Base-by-base conservation (phyloP, 2,797 vertebrate species). In the Myiotriccus ornatus region DNA sequence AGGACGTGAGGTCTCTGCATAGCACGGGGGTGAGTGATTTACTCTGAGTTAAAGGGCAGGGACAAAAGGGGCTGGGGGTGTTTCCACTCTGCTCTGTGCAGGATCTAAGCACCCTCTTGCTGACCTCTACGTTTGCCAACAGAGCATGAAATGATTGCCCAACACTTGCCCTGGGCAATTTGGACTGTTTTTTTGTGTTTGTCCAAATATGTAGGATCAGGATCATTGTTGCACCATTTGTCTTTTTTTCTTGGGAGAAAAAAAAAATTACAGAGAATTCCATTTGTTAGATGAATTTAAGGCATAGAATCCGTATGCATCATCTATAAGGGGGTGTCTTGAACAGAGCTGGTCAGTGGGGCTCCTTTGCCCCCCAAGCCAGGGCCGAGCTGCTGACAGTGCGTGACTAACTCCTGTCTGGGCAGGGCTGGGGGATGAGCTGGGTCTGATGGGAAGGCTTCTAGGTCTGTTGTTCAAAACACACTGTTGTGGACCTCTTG, bases 401-500 rank as follows among this genome's bases (percentile, higher is more conserved):
- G 14, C 49, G 7, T 39, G 80, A 35, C 20, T 25, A 55, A 77
- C 0, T 1, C 27, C 35, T 34, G 37, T 50, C 63, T 13, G 14
- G 52, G 56, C 35, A 71, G 79, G 62, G 35, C 57, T 44, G 44
- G 44, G 82, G 44, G n/a, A 35, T 75, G n/a, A 82, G 22, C n/a
- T 5, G 6, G 24, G 5, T 71, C 65, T 87, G 56, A n/a, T 2
- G 8, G 60, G 32, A 15, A 75, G 22, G 25, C 19, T 63, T 81
- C 41, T 15, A 27, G 4, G 5, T 65, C 69, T 77, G 44, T 44
- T 9, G 0, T 80, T 70, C 73, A 34, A 52, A 77, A 28, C 22
- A 18, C 0, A 0, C 15, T 25, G 21, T 34, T 62, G 37, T 1
- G 4, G 23, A 53, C 27, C 9, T 8, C 8, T 22, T 59, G 3